phyloP scores from a whole-genome alignment of 2,888 invertebrate genomes.

The Furcula furcula region DNA sequence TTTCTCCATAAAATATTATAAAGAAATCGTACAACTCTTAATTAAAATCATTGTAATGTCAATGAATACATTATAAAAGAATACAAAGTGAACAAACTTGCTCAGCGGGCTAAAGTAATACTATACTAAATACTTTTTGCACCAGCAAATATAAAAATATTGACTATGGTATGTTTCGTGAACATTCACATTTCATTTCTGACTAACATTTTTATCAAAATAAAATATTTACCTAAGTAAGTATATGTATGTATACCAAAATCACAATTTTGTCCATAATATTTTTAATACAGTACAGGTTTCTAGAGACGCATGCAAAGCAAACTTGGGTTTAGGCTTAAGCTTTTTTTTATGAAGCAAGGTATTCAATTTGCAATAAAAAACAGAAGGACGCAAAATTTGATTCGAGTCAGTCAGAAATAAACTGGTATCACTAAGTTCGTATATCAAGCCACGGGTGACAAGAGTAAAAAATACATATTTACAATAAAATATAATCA shows the following conservation, averaged over 20 bases:
- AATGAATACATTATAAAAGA: too few species aligned
- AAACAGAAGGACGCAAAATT: too few species aligned
- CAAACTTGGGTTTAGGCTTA: too few species aligned
- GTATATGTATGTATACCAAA: not conserved
- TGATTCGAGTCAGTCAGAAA: slow-evolving; percentile 1
- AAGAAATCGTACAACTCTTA: too few species aligned
- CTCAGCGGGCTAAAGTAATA: slow-evolving; percentile 28
- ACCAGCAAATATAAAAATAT: slow-evolving; percentile 70
- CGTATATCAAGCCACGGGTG: not conserved
- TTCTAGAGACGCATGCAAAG: too few species aligned
- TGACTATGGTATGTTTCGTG: slow-evolving; percentile 40
- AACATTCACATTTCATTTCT: slow-evolving; percentile 18
- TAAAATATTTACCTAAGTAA: not conserved
- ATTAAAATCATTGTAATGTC: too few species aligned
- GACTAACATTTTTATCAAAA: slow-evolving; percentile 2
- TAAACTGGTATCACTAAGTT: not conserved
- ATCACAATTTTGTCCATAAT: too few species aligned
- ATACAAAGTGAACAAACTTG: slow-evolving; percentile 10
- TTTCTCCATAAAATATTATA: too few species aligned
- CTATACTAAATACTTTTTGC: slow-evolving; percentile 61
- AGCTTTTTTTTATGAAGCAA: too few species aligned
- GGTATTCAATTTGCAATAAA: too few species aligned
- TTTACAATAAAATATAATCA: not conserved
- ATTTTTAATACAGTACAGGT: too few species aligned
- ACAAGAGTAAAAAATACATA: not conserved